These are phyloP conservation scores for Xiphophorus couchianus DNA, from an alignment of 2,113 vertebrate species.

Conservation along the genomic window DNA sequence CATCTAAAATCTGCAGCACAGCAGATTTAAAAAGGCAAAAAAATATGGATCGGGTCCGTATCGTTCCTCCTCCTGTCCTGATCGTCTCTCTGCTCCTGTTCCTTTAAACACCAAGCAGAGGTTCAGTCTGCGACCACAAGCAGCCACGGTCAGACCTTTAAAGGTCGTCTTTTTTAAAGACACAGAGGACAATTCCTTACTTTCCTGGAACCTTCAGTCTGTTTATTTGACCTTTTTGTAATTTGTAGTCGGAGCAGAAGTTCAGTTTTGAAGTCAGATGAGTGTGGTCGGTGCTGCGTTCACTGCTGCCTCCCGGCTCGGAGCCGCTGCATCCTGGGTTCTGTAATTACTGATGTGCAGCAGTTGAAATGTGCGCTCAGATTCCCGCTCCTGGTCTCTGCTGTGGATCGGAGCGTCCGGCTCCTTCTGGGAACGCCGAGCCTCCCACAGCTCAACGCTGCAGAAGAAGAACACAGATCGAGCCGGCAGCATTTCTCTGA, in stretches of 20 bases:
- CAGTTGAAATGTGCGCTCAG: neutral
- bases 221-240: constrained; percentile 10
- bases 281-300: constrained; percentile 2
- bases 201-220: constrained; percentile 3
- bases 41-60: too few relatives aligned
- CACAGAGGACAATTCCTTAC: neutral
- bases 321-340: constrained; percentile 12
- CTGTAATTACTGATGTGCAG: constrained; percentile 30
- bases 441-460: constrained; percentile 33
- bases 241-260: constrained; percentile 1
- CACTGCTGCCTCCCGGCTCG: neutral
- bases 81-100: neutral
- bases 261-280: neutral
- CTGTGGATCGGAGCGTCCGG: neutral
- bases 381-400: constrained; percentile 27
- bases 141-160: neutral
- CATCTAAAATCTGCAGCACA: too few relatives aligned
- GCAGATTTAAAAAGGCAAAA: too few relatives aligned
- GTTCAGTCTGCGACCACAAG: neutral
- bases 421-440: constrained; percentile 43
- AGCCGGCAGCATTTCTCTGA: constrained; percentile 6
- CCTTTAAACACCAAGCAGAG: neutral
- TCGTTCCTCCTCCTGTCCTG: neutral
- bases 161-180: neutral
- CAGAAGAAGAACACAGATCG: constrained; percentile 4